Percentiles rank a stretch among this genome's conserved stretches.
Conservation (phyloP, 2,113 vertebrate species). For the Gorsachius goisagi region DNA sequence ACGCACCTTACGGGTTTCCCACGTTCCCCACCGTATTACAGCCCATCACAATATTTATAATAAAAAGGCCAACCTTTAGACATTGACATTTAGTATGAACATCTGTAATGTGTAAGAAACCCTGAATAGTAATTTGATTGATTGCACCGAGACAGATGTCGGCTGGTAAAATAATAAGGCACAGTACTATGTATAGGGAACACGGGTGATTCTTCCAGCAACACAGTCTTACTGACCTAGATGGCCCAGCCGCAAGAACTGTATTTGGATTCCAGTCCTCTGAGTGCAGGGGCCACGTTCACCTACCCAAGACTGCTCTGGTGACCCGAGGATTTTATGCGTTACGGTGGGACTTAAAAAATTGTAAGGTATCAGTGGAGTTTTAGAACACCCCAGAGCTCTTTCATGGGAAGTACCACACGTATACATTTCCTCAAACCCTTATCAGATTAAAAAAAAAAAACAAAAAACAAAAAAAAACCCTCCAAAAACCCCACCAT, state of each 20-base stretch:
- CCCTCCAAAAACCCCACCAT: background rate
- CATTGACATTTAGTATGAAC: background rate
- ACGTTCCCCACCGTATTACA: background rate
- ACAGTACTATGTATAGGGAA: background rate
- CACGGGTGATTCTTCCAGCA: background rate
- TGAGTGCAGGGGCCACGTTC: background rate
- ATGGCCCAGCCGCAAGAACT: background rate
- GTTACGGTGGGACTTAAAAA: background rate
- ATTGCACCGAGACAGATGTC: background rate
- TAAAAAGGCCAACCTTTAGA: background rate
- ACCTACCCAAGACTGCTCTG: background rate
- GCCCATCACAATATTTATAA: background rate
- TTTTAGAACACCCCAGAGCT: background rate
- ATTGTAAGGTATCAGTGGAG: accelerated
- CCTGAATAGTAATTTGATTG: background rate
- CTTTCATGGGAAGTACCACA: background rate
- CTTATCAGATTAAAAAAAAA: background rate
- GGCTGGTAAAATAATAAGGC: slow-evolving; percentile 20
- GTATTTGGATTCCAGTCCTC: background rate
- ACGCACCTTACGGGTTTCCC: background rate
- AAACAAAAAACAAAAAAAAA: no score
- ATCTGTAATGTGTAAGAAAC: background rate
- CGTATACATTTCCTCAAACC: background rate
- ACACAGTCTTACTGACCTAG: background rate
- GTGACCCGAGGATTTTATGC: background rate